A percentile compares a stretch with the other conserved stretches of the same genome.
phyloP scores from a whole-genome alignment of 1,140 invertebrate species.

The Atta colombica region DNA sequence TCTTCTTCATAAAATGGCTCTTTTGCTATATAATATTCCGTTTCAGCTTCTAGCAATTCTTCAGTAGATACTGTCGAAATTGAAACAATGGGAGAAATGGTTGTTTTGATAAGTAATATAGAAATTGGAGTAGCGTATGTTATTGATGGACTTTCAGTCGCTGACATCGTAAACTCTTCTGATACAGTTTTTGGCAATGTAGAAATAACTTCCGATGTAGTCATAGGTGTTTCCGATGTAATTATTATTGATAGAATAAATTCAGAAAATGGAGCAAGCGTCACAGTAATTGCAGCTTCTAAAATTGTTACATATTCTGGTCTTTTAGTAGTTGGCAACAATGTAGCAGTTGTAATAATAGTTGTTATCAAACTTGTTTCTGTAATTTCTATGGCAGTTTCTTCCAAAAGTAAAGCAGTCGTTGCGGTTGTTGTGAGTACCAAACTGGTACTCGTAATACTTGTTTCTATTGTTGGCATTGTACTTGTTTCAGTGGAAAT shows the following conservation, averaged over 20 bases:
- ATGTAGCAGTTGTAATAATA: background rate
- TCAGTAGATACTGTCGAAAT: background rate
- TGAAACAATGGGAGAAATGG: background rate
- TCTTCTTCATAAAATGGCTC: conserved; percentile 14
- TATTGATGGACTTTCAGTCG: conserved; percentile 11
- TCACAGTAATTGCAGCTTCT: background rate
- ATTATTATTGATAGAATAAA: background rate
- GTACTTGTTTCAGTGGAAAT: conserved; percentile 19
- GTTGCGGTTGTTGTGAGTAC: background rate
- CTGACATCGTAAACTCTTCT: conserved; percentile 24
- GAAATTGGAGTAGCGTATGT: background rate
- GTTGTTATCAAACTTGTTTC: conserved; percentile 13
- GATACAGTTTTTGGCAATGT: conserved; percentile 5
- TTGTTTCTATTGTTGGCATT: background rate
- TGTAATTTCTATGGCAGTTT: conserved; percentile 4
- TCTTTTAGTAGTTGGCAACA: background rate
- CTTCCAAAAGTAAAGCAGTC: background rate
- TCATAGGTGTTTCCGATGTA: background rate
- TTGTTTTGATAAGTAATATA: conserved; percentile 12
- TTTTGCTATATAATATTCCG: conserved; percentile 38
- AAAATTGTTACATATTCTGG: background rate
- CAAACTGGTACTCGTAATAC: background rate
- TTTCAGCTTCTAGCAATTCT: conserved; percentile 7
- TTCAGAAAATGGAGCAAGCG: background rate
- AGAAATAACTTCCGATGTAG: conserved; percentile 11